Base-by-base conservation (phyloP, 2,888 invertebrate species). In the Lamproptera curius region DNA sequence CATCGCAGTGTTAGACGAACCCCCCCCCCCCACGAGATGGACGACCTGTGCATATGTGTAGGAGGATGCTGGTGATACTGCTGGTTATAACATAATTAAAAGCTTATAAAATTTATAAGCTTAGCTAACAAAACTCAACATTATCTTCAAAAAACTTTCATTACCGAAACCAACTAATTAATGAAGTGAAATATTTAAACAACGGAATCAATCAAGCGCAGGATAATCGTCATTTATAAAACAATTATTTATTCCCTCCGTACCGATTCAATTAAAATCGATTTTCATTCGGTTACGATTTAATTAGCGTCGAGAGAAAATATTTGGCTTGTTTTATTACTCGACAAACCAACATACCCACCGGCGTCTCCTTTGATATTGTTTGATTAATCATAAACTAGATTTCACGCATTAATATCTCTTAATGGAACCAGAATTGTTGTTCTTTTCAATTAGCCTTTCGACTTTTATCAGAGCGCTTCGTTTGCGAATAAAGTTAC, bases 311-410 rank as follows among this genome's bases (percentile, higher is more conserved):
- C 10, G 28, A 35, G 40, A 46, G 17, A 46, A 40, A 46, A 40
- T 35, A 41, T 46, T 46, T 41, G 46, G 23, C 26, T 34, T 35
- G 39, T 48, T 43, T 43, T 43, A 43, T 39, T n/a, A 48, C 42
- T 16, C 5, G 17, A 26, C 43, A 26, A 34, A 43, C 33, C 33
- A 28, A 36, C 46, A 31, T 31, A 31, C n/a, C 31, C 28, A 43
- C 34, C 43, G 43, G 48, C 42, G 37, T 34, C 39, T 39, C 39
- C 39, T 43, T 48, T 48, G 43, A 48, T 14, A 43, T 48, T 15
- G 17, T 43, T 48, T 48, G 43, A 48, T 48, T 39, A 39, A 39
- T 48, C 43, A 43, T 48, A 43, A 39, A 48, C 43, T 43, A 48
- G 48, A 43, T 48, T 48, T 48, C 48, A 43, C 35, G 48, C 43